Conservation (phyloP, 2,888 invertebrate genomes). For the Chironomus riparius region DNA sequence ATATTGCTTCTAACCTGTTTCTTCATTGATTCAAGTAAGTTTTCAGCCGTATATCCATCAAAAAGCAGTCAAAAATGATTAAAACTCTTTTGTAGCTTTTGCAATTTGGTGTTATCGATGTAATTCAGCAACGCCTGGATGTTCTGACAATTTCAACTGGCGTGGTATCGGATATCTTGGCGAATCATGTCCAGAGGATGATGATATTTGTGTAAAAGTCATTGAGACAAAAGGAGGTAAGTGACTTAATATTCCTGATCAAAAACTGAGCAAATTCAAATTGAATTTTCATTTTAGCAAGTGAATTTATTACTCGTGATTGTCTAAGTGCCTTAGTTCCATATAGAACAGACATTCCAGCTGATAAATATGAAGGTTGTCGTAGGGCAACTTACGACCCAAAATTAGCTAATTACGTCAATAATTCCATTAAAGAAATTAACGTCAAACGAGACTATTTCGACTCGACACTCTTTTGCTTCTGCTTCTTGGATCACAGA, state of each 20-base stretch:
- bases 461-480: constrained; percentile 75
- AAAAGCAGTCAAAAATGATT: background rate
- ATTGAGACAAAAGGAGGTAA: constrained; percentile 77
- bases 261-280: background rate
- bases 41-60: background rate
- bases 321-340: constrained; percentile 71
- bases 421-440: constrained; percentile 73
- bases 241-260: background rate
- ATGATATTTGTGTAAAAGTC: constrained; percentile 84
- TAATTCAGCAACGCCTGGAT: constrained; percentile 81
- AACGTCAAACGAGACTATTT: constrained; percentile 77
- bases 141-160: constrained; percentile 78
- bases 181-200: constrained; percentile 68
- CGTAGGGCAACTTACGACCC: constrained; percentile 69
- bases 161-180: constrained; percentile 61
- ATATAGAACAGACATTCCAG: constrained; percentile 77
- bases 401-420: constrained; percentile 75
- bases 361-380: constrained; percentile 87
- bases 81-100: constrained; percentile 41
- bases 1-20: background rate
- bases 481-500: constrained; percentile 83
- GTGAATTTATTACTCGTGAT: constrained; percentile 70
- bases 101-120: constrained; percentile 83
- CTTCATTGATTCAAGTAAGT: constrained; percentile 7
- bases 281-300: constrained; percentile 47